A percentile compares a stretch with the other conserved stretches of the same genome.
These are phyloP conservation scores for Neuroterus valhalla DNA, from an alignment of 1,140 invertebrate genomes.

Conservation along the genomic window DNA sequence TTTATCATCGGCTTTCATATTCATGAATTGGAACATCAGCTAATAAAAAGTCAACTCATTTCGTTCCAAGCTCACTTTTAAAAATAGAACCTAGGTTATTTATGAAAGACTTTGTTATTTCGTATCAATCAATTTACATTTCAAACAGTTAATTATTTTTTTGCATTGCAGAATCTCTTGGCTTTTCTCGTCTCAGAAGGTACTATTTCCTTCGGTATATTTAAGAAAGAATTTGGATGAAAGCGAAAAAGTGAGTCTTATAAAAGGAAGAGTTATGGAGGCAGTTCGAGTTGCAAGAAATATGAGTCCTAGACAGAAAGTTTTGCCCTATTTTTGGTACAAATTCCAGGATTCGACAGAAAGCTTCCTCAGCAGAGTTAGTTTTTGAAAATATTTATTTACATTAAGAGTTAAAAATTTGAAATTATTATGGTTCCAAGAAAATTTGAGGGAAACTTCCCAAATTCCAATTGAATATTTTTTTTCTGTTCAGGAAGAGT, in stretches of 20 bases:
- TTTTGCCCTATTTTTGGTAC: slow-evolving; percentile 83
- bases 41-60: no score
- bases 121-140: no score
- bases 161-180: slow-evolving; percentile 78
- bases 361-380: slow-evolving; percentile 77
- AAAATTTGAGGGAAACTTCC: no score
- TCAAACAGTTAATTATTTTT: neutral
- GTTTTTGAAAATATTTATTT: no score
- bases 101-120: no score
- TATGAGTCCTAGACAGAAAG: slow-evolving; percentile 54
- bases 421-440: no score
- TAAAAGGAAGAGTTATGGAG: slow-evolving; percentile 80
- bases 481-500: no score
- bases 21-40: no score
- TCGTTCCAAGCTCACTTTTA: no score
- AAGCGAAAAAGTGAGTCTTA: slow-evolving; percentile 75
- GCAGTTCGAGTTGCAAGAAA: slow-evolving; percentile 75
- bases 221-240: slow-evolving; percentile 70
- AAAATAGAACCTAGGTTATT: no score
- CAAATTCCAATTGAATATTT: no score
- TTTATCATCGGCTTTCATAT: neutral
- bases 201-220: slow-evolving; percentile 82
- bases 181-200: slow-evolving; percentile 79
- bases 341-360: slow-evolving; percentile 79
- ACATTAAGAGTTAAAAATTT: no score